These are phyloP conservation scores for Garra rufa DNA, from an alignment of 2,113 vertebrate genomes.

Conservation along the genomic window DNA sequence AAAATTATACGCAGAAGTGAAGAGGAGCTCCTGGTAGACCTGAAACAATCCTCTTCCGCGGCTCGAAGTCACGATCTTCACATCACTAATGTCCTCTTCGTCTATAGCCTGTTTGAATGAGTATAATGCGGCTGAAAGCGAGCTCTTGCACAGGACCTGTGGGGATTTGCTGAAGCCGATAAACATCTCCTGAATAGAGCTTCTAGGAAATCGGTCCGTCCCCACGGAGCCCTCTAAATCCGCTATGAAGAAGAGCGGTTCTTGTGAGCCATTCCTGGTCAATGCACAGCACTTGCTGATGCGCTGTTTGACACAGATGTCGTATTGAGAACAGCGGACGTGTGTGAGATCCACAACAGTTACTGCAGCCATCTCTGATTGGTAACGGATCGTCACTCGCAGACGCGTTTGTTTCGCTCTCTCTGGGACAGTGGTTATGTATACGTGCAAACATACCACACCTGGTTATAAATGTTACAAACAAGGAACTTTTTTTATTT, in stretches of 20 bases:
- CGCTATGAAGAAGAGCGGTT: constrained; percentile 51
- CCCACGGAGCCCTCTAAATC: not conserved
- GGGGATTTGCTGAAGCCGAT: constrained; percentile 59
- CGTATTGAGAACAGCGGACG: constrained; percentile 26
- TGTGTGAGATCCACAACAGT: constrained; percentile 60
- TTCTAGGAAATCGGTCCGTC: not conserved
- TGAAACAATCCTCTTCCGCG: constrained; percentile 73
- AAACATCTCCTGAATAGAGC: constrained; percentile 19
- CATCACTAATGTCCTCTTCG: constrained; percentile 69
- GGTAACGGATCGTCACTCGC: not conserved
- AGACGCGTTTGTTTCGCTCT: not conserved
- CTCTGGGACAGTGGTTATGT: not conserved
- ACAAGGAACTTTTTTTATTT: constrained; percentile 28
- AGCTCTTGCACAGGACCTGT: constrained; percentile 69
- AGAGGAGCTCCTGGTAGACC: constrained; percentile 79
- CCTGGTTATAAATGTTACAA: not conserved
- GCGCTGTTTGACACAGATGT: constrained; percentile 44
- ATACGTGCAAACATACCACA: not conserved
- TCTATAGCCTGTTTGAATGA: constrained; percentile 84
- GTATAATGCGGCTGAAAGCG: constrained; percentile 76
- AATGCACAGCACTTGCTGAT: constrained; percentile 7
- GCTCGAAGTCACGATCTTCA: constrained; percentile 77
- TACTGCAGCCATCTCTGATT: constrained; percentile 51
- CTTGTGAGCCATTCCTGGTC: not conserved
- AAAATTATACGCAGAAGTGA: constrained; percentile 84